Conservation (phyloP, 2,113 vertebrate species). For the Coptodon rendalli region DNA sequence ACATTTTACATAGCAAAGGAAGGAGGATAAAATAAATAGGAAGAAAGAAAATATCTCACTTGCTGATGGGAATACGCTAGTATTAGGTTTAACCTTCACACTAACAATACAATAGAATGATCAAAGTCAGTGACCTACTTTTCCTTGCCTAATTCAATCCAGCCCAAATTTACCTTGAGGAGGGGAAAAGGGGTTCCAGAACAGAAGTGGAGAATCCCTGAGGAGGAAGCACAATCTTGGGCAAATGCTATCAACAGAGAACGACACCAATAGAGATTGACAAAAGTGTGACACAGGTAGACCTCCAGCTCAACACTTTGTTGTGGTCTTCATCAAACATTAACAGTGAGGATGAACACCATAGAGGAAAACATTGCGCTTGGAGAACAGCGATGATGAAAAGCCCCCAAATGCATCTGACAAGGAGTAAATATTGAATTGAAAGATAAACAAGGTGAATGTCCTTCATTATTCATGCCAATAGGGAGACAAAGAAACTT, state of each 20-base stretch:
- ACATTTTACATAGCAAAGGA: not conserved
- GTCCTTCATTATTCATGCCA: slow-evolving; percentile 60
- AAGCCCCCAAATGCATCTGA: slow-evolving; percentile 70
- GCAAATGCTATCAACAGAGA: not conserved
- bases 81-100: slow-evolving; percentile 43
- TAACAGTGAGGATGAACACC: slow-evolving; percentile 45
- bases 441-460: slow-evolving; percentile 72
- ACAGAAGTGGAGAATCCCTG: slow-evolving; percentile 13
- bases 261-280: slow-evolving; percentile 26
- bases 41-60: not conserved
- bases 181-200: slow-evolving; percentile 14
- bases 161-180: slow-evolving; percentile 48
- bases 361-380: slow-evolving; percentile 28
- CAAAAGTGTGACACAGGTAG: slow-evolving; percentile 35
- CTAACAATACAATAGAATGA: slow-evolving; percentile 39
- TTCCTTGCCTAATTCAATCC: slow-evolving; percentile 43
- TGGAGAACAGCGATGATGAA: slow-evolving; percentile 65
- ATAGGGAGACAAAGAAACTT: slow-evolving; percentile 34
- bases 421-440: slow-evolving; percentile 76
- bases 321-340: slow-evolving; percentile 65
- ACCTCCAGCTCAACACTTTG: slow-evolving; percentile 1
- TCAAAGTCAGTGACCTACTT: slow-evolving; percentile 66
- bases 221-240: not conserved
- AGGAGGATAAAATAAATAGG: not conserved
- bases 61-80: not conserved